phyloP scores from a whole-genome alignment of 1,140 invertebrate species.

The Drosophila aff. region DNA sequence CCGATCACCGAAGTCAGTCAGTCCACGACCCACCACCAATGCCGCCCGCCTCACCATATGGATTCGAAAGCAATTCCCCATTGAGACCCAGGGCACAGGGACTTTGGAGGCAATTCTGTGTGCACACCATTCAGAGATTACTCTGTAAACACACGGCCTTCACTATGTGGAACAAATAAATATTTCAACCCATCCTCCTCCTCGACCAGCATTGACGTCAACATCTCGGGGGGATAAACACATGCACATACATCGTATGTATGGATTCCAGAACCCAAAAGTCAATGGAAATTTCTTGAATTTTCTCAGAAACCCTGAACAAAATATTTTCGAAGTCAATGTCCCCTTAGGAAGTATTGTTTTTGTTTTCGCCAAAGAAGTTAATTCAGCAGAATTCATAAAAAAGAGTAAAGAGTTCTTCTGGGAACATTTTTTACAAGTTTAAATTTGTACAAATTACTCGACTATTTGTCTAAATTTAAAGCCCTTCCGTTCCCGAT shows the following conservation, averaged over 20 bases:
- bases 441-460: not conserved
- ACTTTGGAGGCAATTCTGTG: not conserved
- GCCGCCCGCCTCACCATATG: constrained; percentile 10
- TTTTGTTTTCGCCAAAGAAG: not conserved
- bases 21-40: constrained; percentile 16
- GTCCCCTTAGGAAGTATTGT: not conserved
- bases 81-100: constrained; percentile 9
- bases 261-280: not conserved
- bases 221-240: not conserved
- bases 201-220: constrained; percentile 27
- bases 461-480: not conserved
- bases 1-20: constrained; percentile 17
- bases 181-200: not conserved
- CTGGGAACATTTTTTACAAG: not conserved
- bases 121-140: constrained; percentile 21
- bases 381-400: not conserved
- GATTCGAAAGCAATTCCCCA: constrained; percentile 32
- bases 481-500: constrained; percentile 7
- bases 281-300: not conserved
- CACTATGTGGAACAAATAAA: constrained; percentile 3
- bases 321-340: too few relatives aligned
- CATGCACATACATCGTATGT: not conserved
- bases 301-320: not conserved
- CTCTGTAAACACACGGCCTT: constrained; percentile 27
- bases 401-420: not conserved